Conservation (phyloP, 2,888 invertebrate genomes). For the Copidosoma aretas region DNA sequence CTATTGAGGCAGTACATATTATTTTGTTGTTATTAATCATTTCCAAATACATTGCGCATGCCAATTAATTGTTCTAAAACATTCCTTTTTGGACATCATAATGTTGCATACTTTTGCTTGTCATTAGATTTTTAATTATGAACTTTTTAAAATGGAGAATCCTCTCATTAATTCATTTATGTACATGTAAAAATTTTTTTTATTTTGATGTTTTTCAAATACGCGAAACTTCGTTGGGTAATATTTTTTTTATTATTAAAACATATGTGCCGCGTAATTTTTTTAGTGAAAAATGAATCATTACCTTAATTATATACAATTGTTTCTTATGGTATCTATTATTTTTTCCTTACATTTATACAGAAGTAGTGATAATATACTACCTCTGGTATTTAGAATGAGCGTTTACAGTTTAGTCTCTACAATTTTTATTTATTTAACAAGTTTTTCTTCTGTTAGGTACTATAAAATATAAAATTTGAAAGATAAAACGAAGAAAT, state of each 20-base stretch:
- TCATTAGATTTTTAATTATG: neutral
- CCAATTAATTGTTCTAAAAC: neutral
- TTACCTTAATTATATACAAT: slow-evolving; percentile 29
- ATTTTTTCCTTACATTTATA: slow-evolving; percentile 11
- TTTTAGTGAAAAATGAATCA: slow-evolving; percentile 35
- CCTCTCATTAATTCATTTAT: slow-evolving; percentile 11
- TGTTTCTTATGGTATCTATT: slow-evolving; percentile 6
- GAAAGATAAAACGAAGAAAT: slow-evolving; percentile 33
- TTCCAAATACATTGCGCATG: neutral
- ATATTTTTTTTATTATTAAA: slow-evolving; percentile 16
- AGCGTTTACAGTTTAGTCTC: slow-evolving; percentile 14
- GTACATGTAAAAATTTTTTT: slow-evolving; percentile 34
- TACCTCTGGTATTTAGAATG: slow-evolving; percentile 36
- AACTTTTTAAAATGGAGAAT: slow-evolving; percentile 1
- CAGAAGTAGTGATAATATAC: slow-evolving; percentile 30
- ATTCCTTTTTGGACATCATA: too few relatives aligned
- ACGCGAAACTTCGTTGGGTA: slow-evolving; percentile 34
- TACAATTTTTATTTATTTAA: slow-evolving; percentile 23
- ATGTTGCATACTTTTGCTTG: neutral
- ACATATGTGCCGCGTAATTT: neutral
- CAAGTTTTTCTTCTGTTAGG: slow-evolving; percentile 12
- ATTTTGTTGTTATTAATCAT: slow-evolving; percentile 29
- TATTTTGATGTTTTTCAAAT: neutral
- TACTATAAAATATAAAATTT: slow-evolving; percentile 38
- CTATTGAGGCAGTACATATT: slow-evolving; percentile 36